Base-by-base conservation (phyloP, 2,888 invertebrate genomes). In the Apoda limacodes region DNA sequence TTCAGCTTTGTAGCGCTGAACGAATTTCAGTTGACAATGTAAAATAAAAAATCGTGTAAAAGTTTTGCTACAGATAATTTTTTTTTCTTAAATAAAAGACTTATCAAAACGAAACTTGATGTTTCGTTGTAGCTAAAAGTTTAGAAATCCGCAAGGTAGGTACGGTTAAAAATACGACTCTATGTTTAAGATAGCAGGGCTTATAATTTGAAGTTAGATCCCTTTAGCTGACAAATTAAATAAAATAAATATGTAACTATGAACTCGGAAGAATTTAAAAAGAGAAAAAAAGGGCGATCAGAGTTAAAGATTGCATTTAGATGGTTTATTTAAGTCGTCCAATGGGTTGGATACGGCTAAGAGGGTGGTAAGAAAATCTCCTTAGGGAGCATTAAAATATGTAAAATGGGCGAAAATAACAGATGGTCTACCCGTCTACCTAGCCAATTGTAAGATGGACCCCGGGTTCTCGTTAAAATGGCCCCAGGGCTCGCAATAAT, bases 371-470 rank as follows among this genome's bases (percentile, higher is more conserved):
- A 54, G 56, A 43, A 55, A 54, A 52, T 48, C 57, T 57, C 67
- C 59, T 59, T 42, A 23, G 65, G 63, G 71, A 50, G 60, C 71
- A 67, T 70, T 75, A 71, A 74, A 76, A 70, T 72, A 69, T 71
- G 68, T 71, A 67, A n/a, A n/a, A 67, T 65, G 64, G 70, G 59
- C 58, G 70, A 70, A 76, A 70, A 76, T 76, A 76, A 78, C 71
- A 70, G 68, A 75, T 71, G 71, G 66, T 60, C 60, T 58, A 49
- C 59, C n/a, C 60, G 54, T 43, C 46, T 46, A 53, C 48, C 63
- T 70, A 75, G 71, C 74, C 67, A 70, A 70, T 63, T 68, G 67
- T 54, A 54, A 65, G 62, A 62, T 57, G 57, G 65, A 67, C 59
- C 55, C 38, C 51, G 48, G n/a, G n/a, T n/a, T 46, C 55, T 49